Evolutionary conservation across 2,113 vertebrate genomes (phyloP), one percentile per base, ranked within the genome.

Genomic region (Bubalus kerabau): DNA sequence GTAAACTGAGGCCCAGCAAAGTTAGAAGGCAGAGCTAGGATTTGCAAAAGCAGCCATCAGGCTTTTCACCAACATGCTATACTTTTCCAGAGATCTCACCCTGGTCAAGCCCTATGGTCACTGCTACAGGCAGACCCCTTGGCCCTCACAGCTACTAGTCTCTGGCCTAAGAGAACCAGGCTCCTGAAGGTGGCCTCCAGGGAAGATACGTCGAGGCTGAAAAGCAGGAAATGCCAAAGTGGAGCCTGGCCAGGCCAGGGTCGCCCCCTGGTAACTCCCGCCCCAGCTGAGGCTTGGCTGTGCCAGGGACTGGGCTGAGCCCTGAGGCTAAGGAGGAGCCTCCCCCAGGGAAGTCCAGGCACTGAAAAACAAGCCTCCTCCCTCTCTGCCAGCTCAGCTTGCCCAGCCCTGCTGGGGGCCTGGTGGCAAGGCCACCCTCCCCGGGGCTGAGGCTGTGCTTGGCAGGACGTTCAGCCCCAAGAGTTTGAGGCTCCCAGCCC

Each of bases 291-390:
- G 46, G 71, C n/a, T 54, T 54, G 92, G 52, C 36, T 36, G 8
- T 67, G 87, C 60, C 76, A 86, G 78, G 43, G 88, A 57, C 90
- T 57, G 36, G 56, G 32, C 56, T 3, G 52, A 87, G 84, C 40
- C 43, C 60, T 57, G 7, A 7, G 28, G n/a, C 52, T 90, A 90
- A 96, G 87, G 80, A 97, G 74, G 57, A 32, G 46, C 21, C 0
- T 3, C 40, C 89, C 81, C 90, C 28, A 48, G 93, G 85, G 97
- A 92, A 93, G 40, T 4, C 48, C 54, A 87, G 40, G 95, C 90
- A 50, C 74, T 96, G 84, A 81, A 91, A 94, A 97, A 83, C 57
- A 90, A 82, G 81, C 64, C 48, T 92, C 74, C 92, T 97, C 93
- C 90, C 90, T 96, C 52, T 87, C 52, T 85, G 93, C 88, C 92